These are phyloP conservation scores for Martes martes DNA, from an alignment of 2,113 vertebrate genomes.

Conservation along the genomic window DNA sequence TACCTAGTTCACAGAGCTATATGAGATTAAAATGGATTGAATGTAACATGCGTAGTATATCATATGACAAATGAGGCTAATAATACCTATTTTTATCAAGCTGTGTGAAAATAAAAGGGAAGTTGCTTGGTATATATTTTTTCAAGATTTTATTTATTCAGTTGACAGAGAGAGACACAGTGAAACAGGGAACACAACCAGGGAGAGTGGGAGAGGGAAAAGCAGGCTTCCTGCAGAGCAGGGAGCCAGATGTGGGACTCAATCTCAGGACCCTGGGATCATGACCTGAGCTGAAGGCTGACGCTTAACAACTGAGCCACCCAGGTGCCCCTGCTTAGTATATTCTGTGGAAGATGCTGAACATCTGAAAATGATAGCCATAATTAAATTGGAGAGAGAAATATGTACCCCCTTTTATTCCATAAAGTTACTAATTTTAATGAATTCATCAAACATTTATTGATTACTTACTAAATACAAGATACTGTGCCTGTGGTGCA, in stretches of 20 bases:
- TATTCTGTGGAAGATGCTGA: background rate
- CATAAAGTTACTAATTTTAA: background rate
- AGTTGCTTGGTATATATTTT: background rate
- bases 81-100: background rate
- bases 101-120: background rate
- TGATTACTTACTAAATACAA: slow-evolving; percentile 19
- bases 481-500: background rate
- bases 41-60: background rate
- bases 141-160: too few relatives aligned
- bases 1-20: background rate
- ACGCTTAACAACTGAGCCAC: too few relatives aligned
- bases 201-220: too few relatives aligned
- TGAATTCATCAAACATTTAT: background rate
- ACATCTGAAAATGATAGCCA: slow-evolving; percentile 19
- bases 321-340: background rate
- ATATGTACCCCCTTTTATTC: background rate
- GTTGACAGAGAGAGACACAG: too few relatives aligned
- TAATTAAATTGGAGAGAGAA: slow-evolving; percentile 17
- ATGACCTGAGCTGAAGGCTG: too few relatives aligned
- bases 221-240: too few relatives aligned
- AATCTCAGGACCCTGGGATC: too few relatives aligned
- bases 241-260: too few relatives aligned
- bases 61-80: background rate
- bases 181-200: too few relatives aligned
- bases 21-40: background rate